Percentiles rank a stretch among this genome's conserved stretches.
These are phyloP conservation scores for Scaptomyza polygonia DNA, from an alignment of 2,888 invertebrate genomes.

Conservation along the genomic window DNA sequence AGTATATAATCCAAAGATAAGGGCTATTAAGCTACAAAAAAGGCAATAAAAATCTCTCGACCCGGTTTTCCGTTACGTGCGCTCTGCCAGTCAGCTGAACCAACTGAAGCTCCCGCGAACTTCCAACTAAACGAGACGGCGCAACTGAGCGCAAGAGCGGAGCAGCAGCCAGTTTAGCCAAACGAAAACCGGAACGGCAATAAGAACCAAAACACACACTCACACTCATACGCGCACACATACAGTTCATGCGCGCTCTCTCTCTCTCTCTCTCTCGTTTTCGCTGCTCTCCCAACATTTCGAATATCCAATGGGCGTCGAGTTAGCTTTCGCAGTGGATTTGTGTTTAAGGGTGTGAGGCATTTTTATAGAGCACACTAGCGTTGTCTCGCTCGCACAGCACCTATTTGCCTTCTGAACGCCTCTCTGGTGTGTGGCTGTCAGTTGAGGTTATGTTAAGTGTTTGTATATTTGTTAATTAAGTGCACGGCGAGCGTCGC, in stretches of 20 bases:
- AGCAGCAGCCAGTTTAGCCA: slow-evolving; percentile 41
- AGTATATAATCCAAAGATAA: slow-evolving; percentile 33
- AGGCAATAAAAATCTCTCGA: slow-evolving; percentile 59
- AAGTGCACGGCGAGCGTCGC: slow-evolving; percentile 78
- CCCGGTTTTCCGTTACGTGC: slow-evolving; percentile 65
- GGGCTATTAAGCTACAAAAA: slow-evolving; percentile 32
- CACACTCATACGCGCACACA: background rate
- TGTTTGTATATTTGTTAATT: slow-evolving; percentile 83
- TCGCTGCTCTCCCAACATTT: slow-evolving; percentile 54
- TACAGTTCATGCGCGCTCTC: slow-evolving; percentile 27
- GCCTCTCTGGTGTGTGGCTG: slow-evolving; percentile 39
- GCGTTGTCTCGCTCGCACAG: slow-evolving; percentile 55
- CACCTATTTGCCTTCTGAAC: background rate
- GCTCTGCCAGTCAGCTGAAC: slow-evolving; percentile 68
- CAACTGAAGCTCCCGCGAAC: slow-evolving; percentile 69
- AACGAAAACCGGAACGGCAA: slow-evolving; percentile 58
- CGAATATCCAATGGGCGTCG: slow-evolving; percentile 65
- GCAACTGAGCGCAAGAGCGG: slow-evolving; percentile 57
- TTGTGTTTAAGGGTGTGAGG: slow-evolving; percentile 30
- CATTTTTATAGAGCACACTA: slow-evolving; percentile 25
- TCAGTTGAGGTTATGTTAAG: slow-evolving; percentile 82
- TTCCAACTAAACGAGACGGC: slow-evolving; percentile 65
- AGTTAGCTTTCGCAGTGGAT: slow-evolving; percentile 33
- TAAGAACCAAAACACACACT: slow-evolving; percentile 41
- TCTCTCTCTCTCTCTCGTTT: slow-evolving; percentile 49